Conservation (phyloP, 2,888 invertebrate genomes). For the Chymomyza amoena region DNA sequence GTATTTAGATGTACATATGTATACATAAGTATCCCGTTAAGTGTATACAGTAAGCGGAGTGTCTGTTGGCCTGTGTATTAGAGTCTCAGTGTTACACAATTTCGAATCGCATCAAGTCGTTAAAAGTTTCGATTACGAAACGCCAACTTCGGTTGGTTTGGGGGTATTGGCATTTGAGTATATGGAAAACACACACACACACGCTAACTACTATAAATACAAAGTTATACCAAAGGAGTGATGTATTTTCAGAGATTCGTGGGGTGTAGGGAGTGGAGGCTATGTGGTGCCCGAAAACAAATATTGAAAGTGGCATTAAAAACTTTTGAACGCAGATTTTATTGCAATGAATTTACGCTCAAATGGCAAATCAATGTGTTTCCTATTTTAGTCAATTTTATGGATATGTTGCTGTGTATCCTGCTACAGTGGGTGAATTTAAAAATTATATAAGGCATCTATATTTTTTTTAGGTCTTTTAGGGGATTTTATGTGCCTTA, state of each 20-base stretch:
- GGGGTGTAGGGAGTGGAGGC: no score
- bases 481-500: no score
- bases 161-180: not conserved
- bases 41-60: not conserved
- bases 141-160: slow-evolving; percentile 35
- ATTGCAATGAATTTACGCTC: slow-evolving; percentile 72
- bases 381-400: slow-evolving; percentile 67
- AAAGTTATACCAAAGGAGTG: not conserved
- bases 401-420: slow-evolving; percentile 48
- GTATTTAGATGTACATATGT: slow-evolving; percentile 16
- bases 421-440: not conserved
- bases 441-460: no score
- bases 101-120: slow-evolving; percentile 73
- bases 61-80: slow-evolving; percentile 56
- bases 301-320: slow-evolving; percentile 71
- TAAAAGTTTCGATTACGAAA: slow-evolving; percentile 75
- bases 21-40: slow-evolving; percentile 17
- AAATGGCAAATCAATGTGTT: slow-evolving; percentile 73
- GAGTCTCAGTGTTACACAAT: slow-evolving; percentile 70
- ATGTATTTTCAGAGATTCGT: not conserved
- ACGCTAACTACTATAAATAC: not conserved
- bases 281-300: slow-evolving; percentile 53
- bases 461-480: no score
- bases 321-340: slow-evolving; percentile 63
- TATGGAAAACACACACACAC: not conserved